Base-by-base conservation (phyloP, 2,888 invertebrate species). In the Melangyna quadrimaculata region DNA sequence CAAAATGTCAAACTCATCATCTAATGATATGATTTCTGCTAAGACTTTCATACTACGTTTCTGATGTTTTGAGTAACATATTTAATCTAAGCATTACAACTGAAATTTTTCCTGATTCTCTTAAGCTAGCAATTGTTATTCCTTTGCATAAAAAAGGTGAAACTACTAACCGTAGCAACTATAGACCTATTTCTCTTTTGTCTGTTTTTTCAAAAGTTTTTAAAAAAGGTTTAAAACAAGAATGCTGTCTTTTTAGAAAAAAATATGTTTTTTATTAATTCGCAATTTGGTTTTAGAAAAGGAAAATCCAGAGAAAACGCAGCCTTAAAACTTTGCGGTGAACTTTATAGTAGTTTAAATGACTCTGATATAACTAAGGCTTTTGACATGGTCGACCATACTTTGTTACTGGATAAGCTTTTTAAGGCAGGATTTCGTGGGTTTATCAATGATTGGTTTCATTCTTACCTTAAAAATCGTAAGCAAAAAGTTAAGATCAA, bases 121-220 rank as follows among this genome's bases (percentile, higher is more conserved):
- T 67, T 0, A 75, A 75, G 24, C 48, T 45, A 59, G 65, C 67
- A 35, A 43, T 61, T n/a, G 48, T 69, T 7, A 77, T 77, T 29
- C 69, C 69, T 27, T 24, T 69, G 17, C 55, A 55, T 29, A 78
- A 74, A 70, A 80, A 69, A 67, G 74, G 51, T 17, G 61, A 43
- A 17, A 45, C 45, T 12, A 48, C 22, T 12, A 53, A 17, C 14
- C 8, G 48, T 10, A 48, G 27, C 19, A 61, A 78, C 35, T 72
- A 67, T n/a, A 17, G 61, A 12, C 73, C 61, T 14, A 67, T 74
- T 27, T 69, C 53, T 8, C 63, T 63, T 2, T 14, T 80, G 14
- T 67, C 55, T 12, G 29, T 55, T 3, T 79, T 79, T 51, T 72
- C 29, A n/a, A 78, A 78, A 14, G 5, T 67, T n/a, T 67, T 79